phyloP scores from a whole-genome alignment of 2,888 invertebrate genomes.

The Flabesymbios commensalis region DNA sequence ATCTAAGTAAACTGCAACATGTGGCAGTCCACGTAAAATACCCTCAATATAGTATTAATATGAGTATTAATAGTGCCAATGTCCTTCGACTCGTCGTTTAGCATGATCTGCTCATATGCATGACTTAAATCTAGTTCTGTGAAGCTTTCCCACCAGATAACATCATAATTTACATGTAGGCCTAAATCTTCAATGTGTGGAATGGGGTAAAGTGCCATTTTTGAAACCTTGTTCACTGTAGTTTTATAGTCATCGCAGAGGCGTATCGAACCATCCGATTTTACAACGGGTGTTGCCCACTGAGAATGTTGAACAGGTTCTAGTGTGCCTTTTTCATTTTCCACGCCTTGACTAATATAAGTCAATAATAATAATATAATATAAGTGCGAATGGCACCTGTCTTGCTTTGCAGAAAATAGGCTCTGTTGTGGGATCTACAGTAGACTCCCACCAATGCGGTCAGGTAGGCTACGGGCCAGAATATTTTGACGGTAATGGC shows the following conservation, averaged over 20 bases:
- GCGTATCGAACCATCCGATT: slow-evolving; percentile 8
- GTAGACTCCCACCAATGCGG: too few relatives aligned
- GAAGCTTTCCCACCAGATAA: slow-evolving; percentile 23
- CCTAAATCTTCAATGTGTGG: slow-evolving; percentile 27
- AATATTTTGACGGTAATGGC: too few relatives aligned
- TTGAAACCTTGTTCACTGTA: slow-evolving; percentile 15
- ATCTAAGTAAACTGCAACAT: not conserved
- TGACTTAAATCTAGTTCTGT: not conserved
- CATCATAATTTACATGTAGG: not conserved
- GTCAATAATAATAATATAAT: too few relatives aligned
- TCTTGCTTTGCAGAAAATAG: too few relatives aligned
- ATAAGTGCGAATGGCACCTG: too few relatives aligned
- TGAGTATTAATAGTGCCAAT: not conserved
- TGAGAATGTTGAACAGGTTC: slow-evolving; percentile 2
- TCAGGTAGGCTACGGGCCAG: too few relatives aligned
- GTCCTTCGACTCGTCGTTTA: too few relatives aligned
- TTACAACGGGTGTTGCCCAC: slow-evolving; percentile 6
- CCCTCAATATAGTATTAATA: not conserved
- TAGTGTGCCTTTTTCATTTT: too few relatives aligned
- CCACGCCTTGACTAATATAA: too few relatives aligned
- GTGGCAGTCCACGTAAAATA: not conserved
- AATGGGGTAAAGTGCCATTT: slow-evolving; percentile 28
- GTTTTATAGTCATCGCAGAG: slow-evolving; percentile 26
- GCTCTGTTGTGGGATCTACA: too few relatives aligned
- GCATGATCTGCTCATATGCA: not conserved